Base-by-base conservation (phyloP, 2,113 vertebrate genomes). In the Gasterosteus nipponicus region DNA sequence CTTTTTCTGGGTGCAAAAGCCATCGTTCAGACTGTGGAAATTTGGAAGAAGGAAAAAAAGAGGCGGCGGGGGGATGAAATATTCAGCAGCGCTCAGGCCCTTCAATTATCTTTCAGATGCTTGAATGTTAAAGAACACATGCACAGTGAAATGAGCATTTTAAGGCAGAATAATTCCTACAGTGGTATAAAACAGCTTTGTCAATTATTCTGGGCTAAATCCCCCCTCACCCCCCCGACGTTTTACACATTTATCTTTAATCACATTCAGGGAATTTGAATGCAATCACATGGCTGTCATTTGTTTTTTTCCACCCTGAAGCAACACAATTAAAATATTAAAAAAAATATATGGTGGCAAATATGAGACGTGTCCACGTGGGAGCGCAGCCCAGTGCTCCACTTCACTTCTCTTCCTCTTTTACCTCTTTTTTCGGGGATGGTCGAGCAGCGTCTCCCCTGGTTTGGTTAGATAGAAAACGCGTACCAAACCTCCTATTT, bases 61-160 rank as follows among this genome's bases (percentile, higher is more conserved):
- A 67, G 71, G 82, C 29, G 31, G 38, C 49, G 59, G 16, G 57
- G 33, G 53, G 75, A 85, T 89, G 73, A 91, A 93, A 93, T 91
- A 92, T 93, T 90, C 84, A 93, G 83, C 75, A 85, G 80, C 31
- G 33, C 56, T 66, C 87, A 72, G 85, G 89, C 81, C 80, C 77
- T 87, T 89, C 87, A 91, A 91, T 91, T 89, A 91, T 87, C 91
- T 90, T 90, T 87, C 79, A 78, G 74, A 89, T 87, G 88, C 82
- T 73, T 84, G 73, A 85, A 87, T 91, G 82, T 89, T 84, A 84
- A 89, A 82, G 80, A 89, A 87, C 77, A 82, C 69, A 87, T 82
- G 81, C 81, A 58, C 66, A 19, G 38, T 80, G 76, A 83, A 90
- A 90, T 79, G 66, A 91, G 80, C 81, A 86, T 93, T 90, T 86